These are phyloP conservation scores for Lycaon pictus DNA, from an alignment of 2,113 vertebrate species.

Conservation along the genomic window DNA sequence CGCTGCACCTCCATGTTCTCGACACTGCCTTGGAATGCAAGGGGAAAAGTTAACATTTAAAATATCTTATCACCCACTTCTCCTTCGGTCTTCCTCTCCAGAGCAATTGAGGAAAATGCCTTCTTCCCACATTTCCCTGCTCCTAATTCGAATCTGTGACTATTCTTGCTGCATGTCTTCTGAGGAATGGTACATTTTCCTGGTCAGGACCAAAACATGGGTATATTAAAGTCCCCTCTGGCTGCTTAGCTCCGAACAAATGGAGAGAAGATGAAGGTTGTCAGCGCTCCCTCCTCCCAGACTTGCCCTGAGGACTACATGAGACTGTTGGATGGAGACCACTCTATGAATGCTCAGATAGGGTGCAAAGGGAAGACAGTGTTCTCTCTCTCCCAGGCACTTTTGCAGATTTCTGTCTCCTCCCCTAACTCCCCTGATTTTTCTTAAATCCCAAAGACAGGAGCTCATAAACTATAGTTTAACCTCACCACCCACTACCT, in stretches of 20 bases:
- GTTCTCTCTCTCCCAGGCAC: background rate
- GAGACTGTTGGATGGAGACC: background rate
- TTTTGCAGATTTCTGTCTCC: background rate
- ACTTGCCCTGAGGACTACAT: background rate
- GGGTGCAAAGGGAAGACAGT: background rate
- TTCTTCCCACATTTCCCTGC: background rate
- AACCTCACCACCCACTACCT: background rate
- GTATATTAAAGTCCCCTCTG: background rate
- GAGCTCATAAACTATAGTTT: background rate
- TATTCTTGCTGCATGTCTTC: background rate
- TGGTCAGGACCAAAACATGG: background rate
- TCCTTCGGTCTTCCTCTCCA: background rate
- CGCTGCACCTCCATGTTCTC: background rate
- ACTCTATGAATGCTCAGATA: background rate
- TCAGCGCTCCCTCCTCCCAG: background rate
- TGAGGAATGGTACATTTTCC: conserved; percentile 5
- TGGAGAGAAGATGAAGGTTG: background rate
- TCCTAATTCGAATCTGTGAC: background rate
- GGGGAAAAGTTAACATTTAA: background rate
- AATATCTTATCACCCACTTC: background rate
- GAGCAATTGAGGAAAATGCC: background rate
- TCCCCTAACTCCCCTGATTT: background rate
- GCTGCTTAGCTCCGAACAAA: background rate
- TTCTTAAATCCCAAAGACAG: conserved; percentile 5
- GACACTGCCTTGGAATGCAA: background rate